Evolutionary conservation across 2,888 invertebrate genomes (phyloP), one percentile per base, ranked within the genome.

Genomic region (Cenopis cana): DNA sequence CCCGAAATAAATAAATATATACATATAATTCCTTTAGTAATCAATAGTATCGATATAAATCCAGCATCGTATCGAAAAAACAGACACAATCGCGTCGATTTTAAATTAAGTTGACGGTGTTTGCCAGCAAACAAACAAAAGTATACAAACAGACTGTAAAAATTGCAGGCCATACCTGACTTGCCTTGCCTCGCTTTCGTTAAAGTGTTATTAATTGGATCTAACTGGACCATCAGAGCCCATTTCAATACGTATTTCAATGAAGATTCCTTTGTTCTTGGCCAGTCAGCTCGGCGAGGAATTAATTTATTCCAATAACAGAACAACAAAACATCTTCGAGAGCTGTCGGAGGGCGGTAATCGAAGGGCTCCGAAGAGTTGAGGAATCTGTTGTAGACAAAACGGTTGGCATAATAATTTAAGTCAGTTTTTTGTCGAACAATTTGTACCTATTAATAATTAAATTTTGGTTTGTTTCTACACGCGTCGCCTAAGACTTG

Each of bases 141-240:
- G 41, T 6, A 29, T 46, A 66, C 17, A 55, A 66, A 66, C 56
- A 56, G 65, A 55, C 64, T 33, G 8, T n/a, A 46, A 41, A 46
- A 66, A 66, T 60, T 71, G 54, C 36, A 24, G 36, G 67, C 4
- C n/a, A n/a, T 24, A 3, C 55, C 55, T n/a, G n/a, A 71, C 66
- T 36, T 65, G 60, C 18, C 66, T 60, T 24, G 33, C 60, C 54
- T 52, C 29, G 41, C 56, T 66, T 66, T 66, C 55, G 66, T 50
- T 60, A 60, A 55, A 71, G 61, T 67, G 71, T 71, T 66, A 70
- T 70, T 60, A 71, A 71, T 71, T 67, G 66, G 36, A 71, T 67
- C 38, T 66, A 67, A 71, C 66, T 71, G 24, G 67, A 50, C 55
- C 71, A 61, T 14, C 49, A 36, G 59, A 61, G 67, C 60, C 54